These are phyloP conservation scores for Caenorhabditis latens DNA, from an alignment of 1,140 invertebrate genomes.

Conservation along the genomic window DNA sequence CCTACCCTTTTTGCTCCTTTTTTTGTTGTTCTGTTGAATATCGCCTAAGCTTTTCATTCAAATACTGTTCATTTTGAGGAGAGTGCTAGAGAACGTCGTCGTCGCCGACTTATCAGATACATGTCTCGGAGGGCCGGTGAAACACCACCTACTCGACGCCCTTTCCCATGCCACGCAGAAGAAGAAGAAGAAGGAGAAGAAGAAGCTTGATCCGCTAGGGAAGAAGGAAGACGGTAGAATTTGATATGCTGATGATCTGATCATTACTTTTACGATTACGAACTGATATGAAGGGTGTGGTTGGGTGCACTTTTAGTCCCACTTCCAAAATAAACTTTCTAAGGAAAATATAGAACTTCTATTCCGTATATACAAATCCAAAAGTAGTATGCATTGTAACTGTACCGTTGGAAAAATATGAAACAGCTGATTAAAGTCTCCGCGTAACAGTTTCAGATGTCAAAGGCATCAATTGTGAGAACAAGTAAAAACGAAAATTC, in stretches of 20 bases:
- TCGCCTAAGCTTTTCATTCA: constrained; percentile 40
- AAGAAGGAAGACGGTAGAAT: background rate
- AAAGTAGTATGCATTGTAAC: too few species aligned
- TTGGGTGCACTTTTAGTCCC: constrained; percentile 14
- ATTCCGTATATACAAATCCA: background rate
- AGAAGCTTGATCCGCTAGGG: constrained; percentile 39
- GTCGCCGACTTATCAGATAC: constrained; percentile 51
- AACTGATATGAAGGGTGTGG: constrained; percentile 5
- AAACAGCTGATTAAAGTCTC: too few species aligned
- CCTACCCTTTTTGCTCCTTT: constrained; percentile 55
- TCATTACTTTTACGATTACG: constrained; percentile 40
- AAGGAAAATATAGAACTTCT: background rate
- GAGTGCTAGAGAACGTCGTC: constrained; percentile 41
- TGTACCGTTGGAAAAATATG: too few species aligned
- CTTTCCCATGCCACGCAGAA: constrained; percentile 36
- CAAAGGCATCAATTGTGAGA: too few species aligned
- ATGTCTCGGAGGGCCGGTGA: constrained; percentile 49
- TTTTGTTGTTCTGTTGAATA: constrained; percentile 56
- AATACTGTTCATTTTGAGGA: constrained; percentile 24
- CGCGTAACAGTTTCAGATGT: too few species aligned
- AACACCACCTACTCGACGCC: constrained; percentile 53
- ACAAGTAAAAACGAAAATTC: too few species aligned
- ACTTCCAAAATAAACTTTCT: background rate
- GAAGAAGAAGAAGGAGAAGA: background rate
- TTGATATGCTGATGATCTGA: background rate